Evolutionary conservation across 2,797 vertebrate species (phyloP), one percentile per base, ranked within the genome.

Genomic region (Australoheros facetus): DNA sequence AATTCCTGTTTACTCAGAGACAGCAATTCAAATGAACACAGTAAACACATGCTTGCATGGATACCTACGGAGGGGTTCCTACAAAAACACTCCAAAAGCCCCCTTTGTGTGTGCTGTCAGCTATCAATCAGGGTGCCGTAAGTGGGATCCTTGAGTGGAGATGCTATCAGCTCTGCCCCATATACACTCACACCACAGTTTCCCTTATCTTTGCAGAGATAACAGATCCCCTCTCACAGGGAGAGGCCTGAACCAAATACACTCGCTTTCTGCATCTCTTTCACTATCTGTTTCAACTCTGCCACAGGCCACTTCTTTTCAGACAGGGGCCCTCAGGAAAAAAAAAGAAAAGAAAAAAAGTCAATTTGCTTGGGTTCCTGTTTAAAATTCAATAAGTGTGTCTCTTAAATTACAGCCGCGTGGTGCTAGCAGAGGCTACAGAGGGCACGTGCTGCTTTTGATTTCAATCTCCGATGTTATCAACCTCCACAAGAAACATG

Each of bases 71-170:
- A 89, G 86, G 79, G 79, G 60, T 84, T 56, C 87, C 82, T 88
- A 79, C 64, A 85, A 90, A 91, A 92, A 91, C 90, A 88, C 77
- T 76, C 71, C 54, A 19, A 64, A 75, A 64, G 21, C 86, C 82
- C 83, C 81, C 87, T 79, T 87, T 48, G 80, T 88, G 87, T 84
- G 89, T 75, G 85, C 90, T 91, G 93, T 94, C 91, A 94, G 92
- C 88, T 93, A 95, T 95, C 95, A 94, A 92, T 96, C 95, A 94
- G 87, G 87, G 86, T 59, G 53, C 91, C 78, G 85, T 95, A 95
- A 96, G 95, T 95, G 93, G 93, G 92, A 94, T 94, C 93, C 95
- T 96, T 94, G 91, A 95, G 95, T 80, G 55, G 78, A 95, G 95
- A 96, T 96, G 87, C 87, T 95, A 96, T 96, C 96, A 94, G 90